Base-by-base conservation (phyloP, 2,888 invertebrate genomes). In the Tiphia femorata region DNA sequence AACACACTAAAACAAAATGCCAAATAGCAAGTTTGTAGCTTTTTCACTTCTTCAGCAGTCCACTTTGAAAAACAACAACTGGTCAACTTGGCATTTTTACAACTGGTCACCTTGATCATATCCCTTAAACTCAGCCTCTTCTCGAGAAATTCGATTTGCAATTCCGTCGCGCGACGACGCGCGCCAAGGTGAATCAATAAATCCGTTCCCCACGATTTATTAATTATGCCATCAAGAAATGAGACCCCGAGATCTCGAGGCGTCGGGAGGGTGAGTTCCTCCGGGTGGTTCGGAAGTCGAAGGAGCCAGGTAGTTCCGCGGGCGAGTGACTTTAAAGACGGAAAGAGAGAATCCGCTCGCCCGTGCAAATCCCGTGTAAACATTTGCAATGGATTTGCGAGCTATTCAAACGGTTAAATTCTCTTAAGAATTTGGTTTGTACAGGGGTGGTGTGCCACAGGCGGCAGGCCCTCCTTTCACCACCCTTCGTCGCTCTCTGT, bases 381-480 rank as follows among this genome's bases (percentile, higher is more conserved):
- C 81, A 83, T 83, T 83, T 83, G 82, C 82, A 79, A 80, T 82
- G 82, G 83, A 82, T 83, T 83, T 82, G 80, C 76, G 77, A 82
- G 82, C 81, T 83, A 83, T 83, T 83, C 82, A 83, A 83, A 82
- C 81, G 81, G 81, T 81, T 82, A 83, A 82, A 83, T 82, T 83
- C 83, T 83, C 83, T 83, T 81, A 83, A 83, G 83, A 83, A 83
- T 83, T 82, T 77, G 76, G 82, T 81, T 82, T 80, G 78, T 76
- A 75, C 74, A 79, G 78, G 80, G 79, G 75, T 46, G 70, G 70
- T 70, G 65, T 65, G 70, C 72, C 67, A 72, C 64, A 66, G 65
- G 58, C 60, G 65, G 70, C 70, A 61, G 29, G 19, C n/a, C 17
- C 63, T 56, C 68, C 56, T 59, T 54, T 62, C 57, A 43, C 49